Evolutionary conservation across 2,113 vertebrate species (phyloP).

Genomic region (Pyxicephalus adspersus): DNA sequence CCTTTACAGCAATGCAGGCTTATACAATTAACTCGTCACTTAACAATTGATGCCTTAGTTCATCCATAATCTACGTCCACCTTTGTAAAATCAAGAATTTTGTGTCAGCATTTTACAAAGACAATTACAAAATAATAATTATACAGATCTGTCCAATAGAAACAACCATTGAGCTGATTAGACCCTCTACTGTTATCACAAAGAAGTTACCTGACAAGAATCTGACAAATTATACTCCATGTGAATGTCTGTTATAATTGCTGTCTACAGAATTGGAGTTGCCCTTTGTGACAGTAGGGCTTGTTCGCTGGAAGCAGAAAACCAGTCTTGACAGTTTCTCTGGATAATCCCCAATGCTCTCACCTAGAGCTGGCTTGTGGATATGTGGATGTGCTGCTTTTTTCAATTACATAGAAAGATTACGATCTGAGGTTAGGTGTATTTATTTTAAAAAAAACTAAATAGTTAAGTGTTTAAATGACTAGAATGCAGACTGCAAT

Average conservation of each 20-base stretch:
- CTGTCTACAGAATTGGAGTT: slow-evolving; percentile 24
- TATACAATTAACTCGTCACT: slow-evolving; percentile 20
- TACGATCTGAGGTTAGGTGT: background rate
- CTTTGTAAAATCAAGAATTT: slow-evolving; percentile 12
- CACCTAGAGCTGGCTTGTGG: background rate
- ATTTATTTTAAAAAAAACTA: background rate
- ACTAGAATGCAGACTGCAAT: too few relatives aligned
- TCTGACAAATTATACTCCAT: slow-evolving; percentile 22
- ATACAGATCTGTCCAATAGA: background rate
- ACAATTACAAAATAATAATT: slow-evolving; percentile 35
- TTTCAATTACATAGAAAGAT: slow-evolving; percentile 3
- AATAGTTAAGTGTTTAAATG: too few relatives aligned
- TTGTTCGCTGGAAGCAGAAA: slow-evolving; percentile 12
- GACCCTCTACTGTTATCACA: slow-evolving; percentile 19
- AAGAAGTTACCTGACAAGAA: slow-evolving; percentile 41
- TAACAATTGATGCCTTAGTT: slow-evolving; percentile 11
- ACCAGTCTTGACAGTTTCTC: slow-evolving; percentile 30
- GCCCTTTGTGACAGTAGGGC: slow-evolving; percentile 23
- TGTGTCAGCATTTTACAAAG: slow-evolving; percentile 24
- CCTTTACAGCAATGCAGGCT: background rate
- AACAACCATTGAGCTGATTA: slow-evolving; percentile 36
- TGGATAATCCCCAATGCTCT: slow-evolving; percentile 7
- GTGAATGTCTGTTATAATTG: slow-evolving; percentile 29
- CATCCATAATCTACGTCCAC: slow-evolving; percentile 19
- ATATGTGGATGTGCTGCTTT: slow-evolving; percentile 2